Conservation (phyloP, 2,797 vertebrate genomes). For the Catostomus latipinnis region DNA sequence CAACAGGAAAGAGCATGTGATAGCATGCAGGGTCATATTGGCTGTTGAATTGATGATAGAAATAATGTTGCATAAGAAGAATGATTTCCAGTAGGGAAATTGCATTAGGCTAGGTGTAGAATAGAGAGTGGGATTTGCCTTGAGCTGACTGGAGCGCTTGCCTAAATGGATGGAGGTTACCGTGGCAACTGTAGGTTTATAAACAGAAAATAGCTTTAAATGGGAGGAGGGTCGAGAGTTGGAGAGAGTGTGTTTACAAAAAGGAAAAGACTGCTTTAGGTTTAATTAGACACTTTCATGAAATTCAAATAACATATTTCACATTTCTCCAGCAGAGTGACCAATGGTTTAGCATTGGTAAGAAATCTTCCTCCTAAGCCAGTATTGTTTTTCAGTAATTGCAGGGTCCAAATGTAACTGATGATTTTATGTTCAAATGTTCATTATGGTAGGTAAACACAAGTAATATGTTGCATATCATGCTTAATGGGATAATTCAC, state of each 20-base stretch:
- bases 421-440: too few relatives aligned
- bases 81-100: conserved; percentile 8
- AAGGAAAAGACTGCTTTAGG: conserved; percentile 23
- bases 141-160: conserved; percentile 41
- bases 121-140: conserved; percentile 20
- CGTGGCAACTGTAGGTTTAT: conserved; percentile 61
- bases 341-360: background rate
- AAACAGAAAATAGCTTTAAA: conserved; percentile 50
- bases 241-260: conserved; percentile 47
- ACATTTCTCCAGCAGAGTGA: background rate
- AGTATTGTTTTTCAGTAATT: background rate
- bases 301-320: conserved; percentile 19
- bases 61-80: conserved; percentile 7
- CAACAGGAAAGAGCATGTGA: background rate
- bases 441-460: too few relatives aligned
- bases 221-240: background rate
- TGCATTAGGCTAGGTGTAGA: background rate
- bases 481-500: too few relatives aligned
- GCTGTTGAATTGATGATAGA: conserved; percentile 8
- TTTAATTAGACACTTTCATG: conserved; percentile 29
- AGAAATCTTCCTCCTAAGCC: background rate
- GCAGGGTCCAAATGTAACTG: too few relatives aligned
- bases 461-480: too few relatives aligned
- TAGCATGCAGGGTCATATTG: background rate
- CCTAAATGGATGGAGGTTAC: conserved; percentile 55